A percentile compares a stretch with the other conserved stretches of the same genome.
These are phyloP conservation scores for Hydrolagus colliei DNA, from an alignment of 2,797 vertebrate genomes.

Conservation along the genomic window DNA sequence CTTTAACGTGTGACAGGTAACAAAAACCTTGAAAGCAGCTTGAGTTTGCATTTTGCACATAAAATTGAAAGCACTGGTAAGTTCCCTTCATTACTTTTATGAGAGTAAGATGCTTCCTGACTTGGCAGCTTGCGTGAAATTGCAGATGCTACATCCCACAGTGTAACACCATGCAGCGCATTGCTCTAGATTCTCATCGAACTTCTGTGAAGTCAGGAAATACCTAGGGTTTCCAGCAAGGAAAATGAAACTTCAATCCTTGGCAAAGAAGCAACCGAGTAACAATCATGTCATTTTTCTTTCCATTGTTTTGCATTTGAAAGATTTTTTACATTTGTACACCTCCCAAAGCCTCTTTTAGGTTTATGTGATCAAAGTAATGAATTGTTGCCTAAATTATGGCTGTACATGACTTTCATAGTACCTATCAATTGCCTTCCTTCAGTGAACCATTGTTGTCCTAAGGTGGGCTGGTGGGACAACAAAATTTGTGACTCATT, in stretches of 20 bases:
- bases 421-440: not conserved
- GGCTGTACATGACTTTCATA: not conserved
- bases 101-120: not conserved
- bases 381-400: not conserved
- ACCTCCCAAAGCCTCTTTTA: not conserved
- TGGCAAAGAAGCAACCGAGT: no score
- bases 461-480: not conserved
- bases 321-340: not conserved
- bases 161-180: not conserved
- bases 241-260: not conserved
- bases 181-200: not conserved
- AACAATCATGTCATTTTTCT: not conserved
- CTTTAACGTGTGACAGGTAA: not conserved
- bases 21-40: not conserved
- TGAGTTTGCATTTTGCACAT: not conserved
- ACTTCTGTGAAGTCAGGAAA: slow-evolving; percentile 16
- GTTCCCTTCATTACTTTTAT: not conserved
- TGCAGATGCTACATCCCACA: not conserved
- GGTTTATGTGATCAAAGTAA: not conserved
- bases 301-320: not conserved
- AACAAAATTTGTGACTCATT: not conserved
- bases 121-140: not conserved
- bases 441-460: not conserved
- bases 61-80: not conserved
- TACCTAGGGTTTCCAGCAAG: not conserved